A percentile compares a stretch with the other conserved stretches of the same genome.
Evolutionary conservation across 2,113 vertebrate species (phyloP).

Genomic region (Podarcis muralis): DNA sequence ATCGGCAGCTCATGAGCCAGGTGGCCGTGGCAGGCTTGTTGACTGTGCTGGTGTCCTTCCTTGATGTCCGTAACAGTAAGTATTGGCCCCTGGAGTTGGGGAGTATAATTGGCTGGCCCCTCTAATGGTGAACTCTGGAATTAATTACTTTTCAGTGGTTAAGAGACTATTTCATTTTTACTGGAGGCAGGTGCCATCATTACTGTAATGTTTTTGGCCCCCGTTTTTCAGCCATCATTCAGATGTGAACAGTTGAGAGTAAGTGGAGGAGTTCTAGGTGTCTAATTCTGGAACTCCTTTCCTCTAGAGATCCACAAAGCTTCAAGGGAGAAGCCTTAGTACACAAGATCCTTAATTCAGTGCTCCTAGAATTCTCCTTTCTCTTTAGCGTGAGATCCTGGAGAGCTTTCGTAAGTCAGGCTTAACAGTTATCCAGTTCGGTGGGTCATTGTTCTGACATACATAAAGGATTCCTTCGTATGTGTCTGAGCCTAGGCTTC

Average conservation of each 20-base stretch:
- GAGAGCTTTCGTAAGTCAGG: background rate
- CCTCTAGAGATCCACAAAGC: background rate
- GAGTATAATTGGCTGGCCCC: too few relatives aligned
- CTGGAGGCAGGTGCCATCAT: background rate
- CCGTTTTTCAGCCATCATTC: background rate
- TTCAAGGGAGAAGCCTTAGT: background rate
- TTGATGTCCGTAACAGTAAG: constrained; percentile 98
- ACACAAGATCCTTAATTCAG: too few relatives aligned
- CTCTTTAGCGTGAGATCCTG: background rate
- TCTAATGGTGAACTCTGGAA: background rate
- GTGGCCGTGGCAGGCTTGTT: constrained; percentile 95
- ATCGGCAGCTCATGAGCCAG: constrained; percentile 98
- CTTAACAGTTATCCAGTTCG: too few relatives aligned
- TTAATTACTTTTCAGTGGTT: background rate
- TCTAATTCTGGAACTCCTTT: background rate
- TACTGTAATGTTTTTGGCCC: background rate
- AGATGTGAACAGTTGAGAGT: background rate
- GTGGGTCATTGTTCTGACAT: background rate
- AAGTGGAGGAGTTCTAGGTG: background rate
- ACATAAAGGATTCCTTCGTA: background rate
- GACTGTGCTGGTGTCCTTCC: constrained; percentile 94
- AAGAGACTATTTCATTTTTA: background rate
- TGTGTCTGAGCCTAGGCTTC: background rate
- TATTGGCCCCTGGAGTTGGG: constrained; percentile 31
- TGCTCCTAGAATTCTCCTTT: background rate